Percentiles rank a stretch among this genome's conserved stretches.
Conservation (phyloP, 2,888 invertebrate species). For the Lepidonotus clava region DNA sequence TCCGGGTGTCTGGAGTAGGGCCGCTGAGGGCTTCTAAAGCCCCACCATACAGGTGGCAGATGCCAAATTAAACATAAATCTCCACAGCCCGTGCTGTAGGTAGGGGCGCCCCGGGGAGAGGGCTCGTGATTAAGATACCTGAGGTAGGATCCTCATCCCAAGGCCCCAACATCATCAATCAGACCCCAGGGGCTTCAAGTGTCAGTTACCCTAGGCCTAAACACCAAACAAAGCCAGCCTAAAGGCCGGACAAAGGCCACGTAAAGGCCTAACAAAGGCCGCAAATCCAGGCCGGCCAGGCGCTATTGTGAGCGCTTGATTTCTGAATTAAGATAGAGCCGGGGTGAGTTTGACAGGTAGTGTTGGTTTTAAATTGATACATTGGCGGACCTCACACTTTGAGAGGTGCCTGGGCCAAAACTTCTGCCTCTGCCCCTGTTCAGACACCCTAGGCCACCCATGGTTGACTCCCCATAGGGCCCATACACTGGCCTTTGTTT, state of each 20-base stretch:
- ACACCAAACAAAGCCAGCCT: background rate
- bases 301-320: background rate
- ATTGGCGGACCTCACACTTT: background rate
- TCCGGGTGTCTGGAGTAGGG: too few species aligned
- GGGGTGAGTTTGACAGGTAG: background rate
- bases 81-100: background rate
- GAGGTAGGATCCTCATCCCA: background rate
- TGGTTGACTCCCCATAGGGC: too few species aligned
- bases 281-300: background rate
- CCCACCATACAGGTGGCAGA: background rate
- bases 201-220: too few species aligned
- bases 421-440: too few species aligned
- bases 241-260: constrained; percentile 14
- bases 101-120: background rate
- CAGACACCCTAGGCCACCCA: too few species aligned
- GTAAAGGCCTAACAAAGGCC: background rate
- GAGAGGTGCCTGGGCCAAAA: constrained; percentile 40
- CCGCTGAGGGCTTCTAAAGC: too few species aligned
- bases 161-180: background rate
- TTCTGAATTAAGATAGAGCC: constrained; percentile 9
- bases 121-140: constrained; percentile 15
- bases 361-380: constrained; percentile 26
- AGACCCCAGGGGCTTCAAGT: too few species aligned
- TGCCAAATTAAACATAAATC: background rate
- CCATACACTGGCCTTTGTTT: constrained; percentile 17